phyloP scores from a whole-genome alignment of 2,797 vertebrate species.

The Periophthalmus magnuspinnatus region DNA sequence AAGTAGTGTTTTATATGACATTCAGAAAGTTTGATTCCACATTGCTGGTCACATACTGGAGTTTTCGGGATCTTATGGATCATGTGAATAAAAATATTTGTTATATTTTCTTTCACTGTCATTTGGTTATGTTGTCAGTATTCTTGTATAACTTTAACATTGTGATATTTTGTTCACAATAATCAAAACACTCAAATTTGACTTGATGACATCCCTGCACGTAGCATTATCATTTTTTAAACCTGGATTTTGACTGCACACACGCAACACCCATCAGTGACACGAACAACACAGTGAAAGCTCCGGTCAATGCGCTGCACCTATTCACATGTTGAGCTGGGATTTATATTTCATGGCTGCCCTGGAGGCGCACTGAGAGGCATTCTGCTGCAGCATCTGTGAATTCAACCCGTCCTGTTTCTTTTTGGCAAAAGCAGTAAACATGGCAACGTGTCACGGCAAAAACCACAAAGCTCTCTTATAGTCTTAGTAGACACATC shows the following conservation, averaged over 20 bases:
- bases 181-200: background rate
- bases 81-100: background rate
- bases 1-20: background rate
- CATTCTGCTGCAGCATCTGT: background rate
- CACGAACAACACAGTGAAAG: background rate
- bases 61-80: background rate
- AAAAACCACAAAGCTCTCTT: constrained; percentile 10
- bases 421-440: constrained; percentile 13
- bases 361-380: constrained; percentile 6
- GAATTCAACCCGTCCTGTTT: background rate
- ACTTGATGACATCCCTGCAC: background rate
- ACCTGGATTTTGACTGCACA: background rate
- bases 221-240: background rate
- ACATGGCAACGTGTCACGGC: constrained; percentile 2
- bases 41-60: background rate
- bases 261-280: background rate
- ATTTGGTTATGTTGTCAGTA: too few species aligned
- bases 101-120: too few species aligned
- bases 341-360: constrained; percentile 24
- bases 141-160: too few species aligned
- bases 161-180: background rate
- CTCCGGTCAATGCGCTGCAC: background rate
- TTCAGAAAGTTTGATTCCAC: background rate
- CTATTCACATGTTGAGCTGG: constrained; percentile 15
- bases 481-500: constrained; percentile 5